Evolutionary conservation across 2,113 vertebrate species (phyloP).

Genomic region (Nothoprocta perdicaria): DNA sequence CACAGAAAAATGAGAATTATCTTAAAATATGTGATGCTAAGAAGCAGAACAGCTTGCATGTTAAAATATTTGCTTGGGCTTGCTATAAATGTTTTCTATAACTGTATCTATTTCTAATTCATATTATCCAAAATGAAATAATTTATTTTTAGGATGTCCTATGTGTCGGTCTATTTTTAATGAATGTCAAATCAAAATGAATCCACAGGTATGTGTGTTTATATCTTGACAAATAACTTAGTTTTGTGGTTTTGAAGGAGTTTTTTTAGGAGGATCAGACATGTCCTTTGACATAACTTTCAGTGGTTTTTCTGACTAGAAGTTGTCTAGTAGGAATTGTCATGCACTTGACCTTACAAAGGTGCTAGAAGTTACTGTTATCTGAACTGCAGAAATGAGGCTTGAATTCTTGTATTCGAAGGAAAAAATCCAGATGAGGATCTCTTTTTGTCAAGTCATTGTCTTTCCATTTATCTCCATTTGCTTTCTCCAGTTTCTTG

Average conservation of each 20-base stretch:
- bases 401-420: not conserved
- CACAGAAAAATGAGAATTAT: not conserved
- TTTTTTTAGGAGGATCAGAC: not conserved
- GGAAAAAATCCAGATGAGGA: not conserved
- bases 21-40: not conserved
- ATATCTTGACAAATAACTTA: not conserved
- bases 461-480: not conserved
- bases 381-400: not conserved
- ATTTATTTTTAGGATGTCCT: not conserved
- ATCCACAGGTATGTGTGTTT: not conserved
- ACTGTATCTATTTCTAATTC: conserved; percentile 51
- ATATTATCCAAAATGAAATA: conserved; percentile 43
- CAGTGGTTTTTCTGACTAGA: not conserved
- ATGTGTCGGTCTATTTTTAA: conserved; percentile 43
- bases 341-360: not conserved
- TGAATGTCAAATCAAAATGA: not conserved
- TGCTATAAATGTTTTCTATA: conserved; percentile 45
- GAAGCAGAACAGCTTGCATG: conserved; percentile 46
- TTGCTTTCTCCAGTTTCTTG: not conserved
- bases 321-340: not conserved
- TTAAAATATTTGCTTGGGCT: conserved; percentile 15
- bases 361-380: not conserved
- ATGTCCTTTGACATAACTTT: not conserved
- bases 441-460: not conserved
- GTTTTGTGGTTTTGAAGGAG: not conserved